Evolutionary conservation across 2,888 invertebrate species (phyloP).

Genomic region (Xestobium rufovillosum): DNA sequence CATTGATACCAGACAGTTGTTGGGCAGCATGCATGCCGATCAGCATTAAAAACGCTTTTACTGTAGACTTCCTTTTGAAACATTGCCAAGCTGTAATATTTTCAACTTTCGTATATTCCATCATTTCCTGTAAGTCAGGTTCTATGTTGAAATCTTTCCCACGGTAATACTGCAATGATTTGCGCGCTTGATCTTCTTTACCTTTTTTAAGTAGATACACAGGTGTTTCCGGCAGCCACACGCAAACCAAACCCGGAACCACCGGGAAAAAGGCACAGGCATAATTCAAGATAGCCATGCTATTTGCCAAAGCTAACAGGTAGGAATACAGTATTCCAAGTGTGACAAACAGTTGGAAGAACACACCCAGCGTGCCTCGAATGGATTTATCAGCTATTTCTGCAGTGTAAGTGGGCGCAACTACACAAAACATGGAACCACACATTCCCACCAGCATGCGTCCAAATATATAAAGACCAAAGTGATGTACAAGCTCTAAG

Average conservation of each 20-base stretch:
- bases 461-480: constrained; percentile 21
- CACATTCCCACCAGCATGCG: constrained; percentile 43
- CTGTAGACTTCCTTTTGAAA: constrained; percentile 30
- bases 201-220: constrained; percentile 54
- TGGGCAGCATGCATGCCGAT: constrained; percentile 54
- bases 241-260: constrained; percentile 52
- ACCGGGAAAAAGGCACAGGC: constrained; percentile 56
- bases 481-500: constrained; percentile 19
- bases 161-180: constrained; percentile 59
- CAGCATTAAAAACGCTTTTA: constrained; percentile 35
- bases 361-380: constrained; percentile 71
- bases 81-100: constrained; percentile 19
- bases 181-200: constrained; percentile 49
- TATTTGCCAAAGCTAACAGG: constrained; percentile 56
- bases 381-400: constrained; percentile 75
- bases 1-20: constrained; percentile 72
- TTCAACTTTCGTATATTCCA: constrained; percentile 36
- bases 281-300: constrained; percentile 59
- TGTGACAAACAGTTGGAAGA: constrained; percentile 69
- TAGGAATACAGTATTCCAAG: constrained; percentile 72
- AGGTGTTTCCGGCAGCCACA: constrained; percentile 66
- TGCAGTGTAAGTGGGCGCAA: constrained; percentile 74
- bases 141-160: constrained; percentile 60
- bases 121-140: constrained; percentile 57
- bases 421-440: constrained; percentile 64